A percentile compares a stretch with the other conserved stretches of the same genome.
Conservation (phyloP, 1,140 invertebrate genomes). For the Zaprionus camerounensis region DNA sequence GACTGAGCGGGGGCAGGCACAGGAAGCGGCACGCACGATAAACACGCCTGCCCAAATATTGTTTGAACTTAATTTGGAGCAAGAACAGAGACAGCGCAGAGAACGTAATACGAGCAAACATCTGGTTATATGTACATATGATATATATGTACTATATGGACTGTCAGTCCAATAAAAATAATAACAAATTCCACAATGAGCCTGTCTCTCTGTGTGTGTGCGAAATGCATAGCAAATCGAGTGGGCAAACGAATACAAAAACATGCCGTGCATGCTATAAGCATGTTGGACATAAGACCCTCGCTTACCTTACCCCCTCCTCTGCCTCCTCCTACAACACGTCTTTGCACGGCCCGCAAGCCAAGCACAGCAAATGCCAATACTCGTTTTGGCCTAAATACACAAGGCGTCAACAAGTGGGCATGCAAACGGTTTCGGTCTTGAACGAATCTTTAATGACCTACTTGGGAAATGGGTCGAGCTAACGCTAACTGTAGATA, state of each 20-base stretch:
- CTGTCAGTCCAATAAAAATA: conserved; percentile 23
- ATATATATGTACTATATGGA: background rate
- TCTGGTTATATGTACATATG: background rate
- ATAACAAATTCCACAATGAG: conserved; percentile 52
- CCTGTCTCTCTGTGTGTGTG: conserved; percentile 20
- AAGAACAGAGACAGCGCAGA: conserved; percentile 3
- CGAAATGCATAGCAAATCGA: conserved; percentile 62
- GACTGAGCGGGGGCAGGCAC: background rate
- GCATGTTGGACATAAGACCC: conserved; percentile 20
- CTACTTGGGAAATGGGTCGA: conserved; percentile 41
- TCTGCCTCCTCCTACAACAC: background rate
- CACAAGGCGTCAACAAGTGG: conserved; percentile 61
- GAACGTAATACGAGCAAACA: conserved; percentile 16
- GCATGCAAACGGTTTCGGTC: conserved; percentile 33
- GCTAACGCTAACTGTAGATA: conserved; percentile 7
- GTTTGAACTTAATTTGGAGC: conserved; percentile 69
- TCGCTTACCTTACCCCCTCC: conserved; percentile 1
- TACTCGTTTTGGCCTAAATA: conserved; percentile 79
- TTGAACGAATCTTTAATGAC: conserved; percentile 52
- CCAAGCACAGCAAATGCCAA: conserved; percentile 56
- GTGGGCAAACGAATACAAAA: conserved; percentile 43
- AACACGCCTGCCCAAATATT: conserved; percentile 67
- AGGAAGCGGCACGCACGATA: conserved; percentile 25
- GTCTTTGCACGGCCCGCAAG: conserved; percentile 15
- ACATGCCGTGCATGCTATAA: conserved; percentile 13